These are phyloP conservation scores for Dolichomitus sp. DNA, from an alignment of 2,888 invertebrate genomes.

Conservation along the genomic window DNA sequence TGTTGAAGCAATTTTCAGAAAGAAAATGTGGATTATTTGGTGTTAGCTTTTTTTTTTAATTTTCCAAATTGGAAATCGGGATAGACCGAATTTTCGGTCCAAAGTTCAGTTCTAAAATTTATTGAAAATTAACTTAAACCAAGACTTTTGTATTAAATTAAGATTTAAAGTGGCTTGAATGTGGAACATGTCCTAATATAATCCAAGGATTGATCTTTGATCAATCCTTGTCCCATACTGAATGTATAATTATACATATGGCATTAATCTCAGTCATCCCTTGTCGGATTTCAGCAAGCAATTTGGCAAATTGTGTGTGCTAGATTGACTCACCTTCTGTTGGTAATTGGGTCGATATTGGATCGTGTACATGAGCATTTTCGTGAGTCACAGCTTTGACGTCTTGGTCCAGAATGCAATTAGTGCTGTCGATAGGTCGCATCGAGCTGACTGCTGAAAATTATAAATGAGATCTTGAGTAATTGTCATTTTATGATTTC, in stretches of 20 bases:
- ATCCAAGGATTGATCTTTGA: too few species aligned
- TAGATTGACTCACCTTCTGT: constrained; percentile 88
- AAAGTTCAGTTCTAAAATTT: too few species aligned
- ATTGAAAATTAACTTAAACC: too few species aligned
- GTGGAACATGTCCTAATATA: too few species aligned
- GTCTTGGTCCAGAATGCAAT: constrained; percentile 96
- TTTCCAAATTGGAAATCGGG: too few species aligned
- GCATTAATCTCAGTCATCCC: constrained; percentile 7
- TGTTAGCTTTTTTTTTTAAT: too few species aligned
- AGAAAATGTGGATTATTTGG: too few species aligned
- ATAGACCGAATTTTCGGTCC: too few species aligned
- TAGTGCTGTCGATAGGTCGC: constrained; percentile 95
- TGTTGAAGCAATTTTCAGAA: too few species aligned
- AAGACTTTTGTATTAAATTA: too few species aligned
- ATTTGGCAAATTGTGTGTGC: constrained; percentile 11
- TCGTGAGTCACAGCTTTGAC: constrained; percentile 95
- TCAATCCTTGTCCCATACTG: not conserved
- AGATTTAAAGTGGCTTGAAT: too few species aligned
- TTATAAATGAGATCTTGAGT: constrained; percentile 30
- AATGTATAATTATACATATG: not conserved
- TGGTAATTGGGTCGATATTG: constrained; percentile 90
- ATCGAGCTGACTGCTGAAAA: constrained; percentile 95
- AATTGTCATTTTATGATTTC: constrained; percentile 31
- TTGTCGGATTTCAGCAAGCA: constrained; percentile 8
- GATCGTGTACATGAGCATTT: constrained; percentile 92